Evolutionary conservation across 2,888 invertebrate genomes (phyloP).

Genomic region (Abrostola triplasia): DNA sequence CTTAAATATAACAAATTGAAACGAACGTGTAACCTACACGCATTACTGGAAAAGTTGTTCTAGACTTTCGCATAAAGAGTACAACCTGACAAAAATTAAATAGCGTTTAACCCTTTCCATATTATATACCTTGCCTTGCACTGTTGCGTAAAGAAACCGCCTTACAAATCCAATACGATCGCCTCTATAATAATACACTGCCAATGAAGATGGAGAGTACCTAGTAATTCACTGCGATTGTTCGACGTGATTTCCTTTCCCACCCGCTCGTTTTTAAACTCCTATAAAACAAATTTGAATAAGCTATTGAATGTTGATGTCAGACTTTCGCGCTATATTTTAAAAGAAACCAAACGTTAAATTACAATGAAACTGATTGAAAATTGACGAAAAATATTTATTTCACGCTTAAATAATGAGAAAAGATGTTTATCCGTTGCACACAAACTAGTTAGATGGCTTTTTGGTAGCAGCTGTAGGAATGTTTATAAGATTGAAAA

Average conservation of each 20-base stretch:
- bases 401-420: slow-evolving; percentile 48
- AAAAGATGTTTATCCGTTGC: slow-evolving; percentile 41
- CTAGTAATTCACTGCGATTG: slow-evolving; percentile 69
- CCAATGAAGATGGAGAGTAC: slow-evolving; percentile 70
- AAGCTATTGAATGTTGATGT: slow-evolving; percentile 62
- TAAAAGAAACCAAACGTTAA: slow-evolving; percentile 51
- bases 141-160: slow-evolving; percentile 53
- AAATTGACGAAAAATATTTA: slow-evolving; percentile 40
- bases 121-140: slow-evolving; percentile 22
- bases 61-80: neutral
- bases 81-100: slow-evolving; percentile 21
- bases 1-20: slow-evolving; percentile 65
- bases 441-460: slow-evolving; percentile 47
- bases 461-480: slow-evolving; percentile 40
- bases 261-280: slow-evolving; percentile 63
- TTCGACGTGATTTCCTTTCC: slow-evolving; percentile 73
- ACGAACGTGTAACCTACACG: slow-evolving; percentile 48
- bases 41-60: neutral
- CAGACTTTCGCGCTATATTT: slow-evolving; percentile 63
- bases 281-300: slow-evolving; percentile 65
- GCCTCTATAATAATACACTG: slow-evolving; percentile 64
- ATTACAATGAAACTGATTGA: slow-evolving; percentile 40
- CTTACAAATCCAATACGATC: slow-evolving; percentile 60
- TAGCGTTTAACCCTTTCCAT: slow-evolving; percentile 23
- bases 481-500: slow-evolving; percentile 58